Conservation (phyloP, 1,140 invertebrate genomes). For the Protaetia brevitarsis region DNA sequence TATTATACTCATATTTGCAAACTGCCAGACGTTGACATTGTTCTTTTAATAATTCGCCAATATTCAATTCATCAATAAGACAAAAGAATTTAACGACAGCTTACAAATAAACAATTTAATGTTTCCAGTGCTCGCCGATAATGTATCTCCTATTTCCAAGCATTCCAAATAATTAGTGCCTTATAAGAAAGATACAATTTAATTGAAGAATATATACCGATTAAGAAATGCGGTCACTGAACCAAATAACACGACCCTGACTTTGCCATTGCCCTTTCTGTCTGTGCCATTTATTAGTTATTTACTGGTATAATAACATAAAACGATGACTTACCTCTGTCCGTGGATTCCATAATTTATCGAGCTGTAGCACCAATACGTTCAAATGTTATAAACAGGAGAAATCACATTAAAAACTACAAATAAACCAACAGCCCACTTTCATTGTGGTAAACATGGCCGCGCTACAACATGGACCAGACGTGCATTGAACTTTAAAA, state of each 20-base stretch:
- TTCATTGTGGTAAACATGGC: constrained; percentile 47
- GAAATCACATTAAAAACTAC: constrained; percentile 39
- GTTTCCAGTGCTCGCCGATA: background rate
- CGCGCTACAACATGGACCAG: constrained; percentile 26
- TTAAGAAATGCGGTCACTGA: constrained; percentile 47
- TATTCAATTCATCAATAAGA: background rate
- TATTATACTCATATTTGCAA: background rate
- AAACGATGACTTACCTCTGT: constrained; percentile 37
- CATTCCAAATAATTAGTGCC: background rate
- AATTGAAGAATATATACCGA: constrained; percentile 14
- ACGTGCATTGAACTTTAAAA: constrained; percentile 10
- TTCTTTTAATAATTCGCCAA: background rate
- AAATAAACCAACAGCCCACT: constrained; percentile 45
- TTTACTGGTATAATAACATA: constrained; percentile 26
- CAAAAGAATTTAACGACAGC: background rate
- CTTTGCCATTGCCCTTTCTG: constrained; percentile 49
- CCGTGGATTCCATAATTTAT: constrained; percentile 37
- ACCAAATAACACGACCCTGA: constrained; percentile 50
- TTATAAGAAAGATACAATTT: constrained; percentile 2
- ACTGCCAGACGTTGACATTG: too few relatives aligned
- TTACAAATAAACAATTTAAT: background rate
- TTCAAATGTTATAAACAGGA: constrained; percentile 27
- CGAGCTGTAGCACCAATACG: constrained; percentile 22
- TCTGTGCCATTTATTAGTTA: constrained; percentile 24
- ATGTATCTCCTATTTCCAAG: background rate